Base-by-base conservation (phyloP, 2,888 invertebrate species). In the Dione vanillae region DNA sequence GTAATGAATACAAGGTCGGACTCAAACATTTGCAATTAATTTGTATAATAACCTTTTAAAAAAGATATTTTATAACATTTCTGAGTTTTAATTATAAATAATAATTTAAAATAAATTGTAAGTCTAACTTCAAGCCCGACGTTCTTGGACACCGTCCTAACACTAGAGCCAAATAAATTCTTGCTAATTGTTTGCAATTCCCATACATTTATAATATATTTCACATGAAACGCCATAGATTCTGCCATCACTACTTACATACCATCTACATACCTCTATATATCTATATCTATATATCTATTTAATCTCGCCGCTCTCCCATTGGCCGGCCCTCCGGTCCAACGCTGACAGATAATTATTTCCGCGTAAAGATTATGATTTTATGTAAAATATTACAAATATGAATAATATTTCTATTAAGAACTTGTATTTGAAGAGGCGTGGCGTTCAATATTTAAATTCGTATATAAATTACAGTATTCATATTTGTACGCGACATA, bases 371-470 rank as follows among this genome's bases (percentile, higher is more conserved):
- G n/a, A 61, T 61, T 45, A 61, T 61, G 45, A 45, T 61, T 27
- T 61, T 61, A 61, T 61, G 59, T 27, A 61, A 61, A 45, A 61
- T 61, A 61, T 45, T 10, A 61, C 27, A 61, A 45, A 61, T 43
- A 45, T 35, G 27, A 61, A 45, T 61, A 45, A 45, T 45, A 35
- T 61, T 45, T 10, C 37, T 56, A 56, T 56, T 16, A 43, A 61
- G 11, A 45, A n/a, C 35, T 6, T 61, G 45, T 43, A 59, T 59
- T 9, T 41, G 43, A 61, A 10, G 43, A 61, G 45, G 43, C 27
- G 27, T 27, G 61, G 43, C 43, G 43, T n/a, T 35, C n/a, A 19
- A 8, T 5, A 54, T 56, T 16, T 16, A 37, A 37, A 56, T 37
- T 16, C 10, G 11, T 16, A 11, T 56, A 37, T 37, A 37, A 56